Evolutionary conservation across 2,888 invertebrate species (phyloP).

Genomic region (Sphaerophoria rueppellii): DNA sequence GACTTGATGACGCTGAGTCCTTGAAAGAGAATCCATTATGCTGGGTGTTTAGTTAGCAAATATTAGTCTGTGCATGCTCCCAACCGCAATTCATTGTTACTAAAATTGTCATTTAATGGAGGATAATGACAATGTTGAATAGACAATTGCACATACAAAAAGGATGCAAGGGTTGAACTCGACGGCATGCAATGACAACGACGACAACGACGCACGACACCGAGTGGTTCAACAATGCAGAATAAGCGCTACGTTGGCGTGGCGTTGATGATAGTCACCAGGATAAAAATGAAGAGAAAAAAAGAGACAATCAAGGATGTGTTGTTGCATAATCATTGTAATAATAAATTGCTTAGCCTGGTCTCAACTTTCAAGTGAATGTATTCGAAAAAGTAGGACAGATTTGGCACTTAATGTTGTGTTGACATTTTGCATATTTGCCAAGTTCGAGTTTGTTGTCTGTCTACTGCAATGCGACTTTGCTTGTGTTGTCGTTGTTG

Average conservation of each 20-base stretch:
- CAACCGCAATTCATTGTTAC: constrained; percentile 54
- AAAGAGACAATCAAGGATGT: not conserved
- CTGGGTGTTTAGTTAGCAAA: constrained; percentile 2
- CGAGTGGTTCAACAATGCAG: constrained; percentile 19
- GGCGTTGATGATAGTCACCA: constrained; percentile 6
- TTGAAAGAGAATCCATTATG: constrained; percentile 48
- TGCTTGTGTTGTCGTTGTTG: not conserved
- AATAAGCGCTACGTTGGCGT: not conserved
- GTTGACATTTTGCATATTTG: constrained; percentile 48
- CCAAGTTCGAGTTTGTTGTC: constrained; percentile 7
- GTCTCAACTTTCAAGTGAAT: not conserved
- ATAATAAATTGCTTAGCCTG: constrained; percentile 61
- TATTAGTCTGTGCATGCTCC: not conserved
- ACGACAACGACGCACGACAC: not conserved
- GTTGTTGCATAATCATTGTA: constrained; percentile 35
- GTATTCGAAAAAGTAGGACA: constrained; percentile 27
- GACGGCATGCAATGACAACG: constrained; percentile 2
- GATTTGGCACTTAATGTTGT: constrained; percentile 42
- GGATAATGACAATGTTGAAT: constrained; percentile 52
- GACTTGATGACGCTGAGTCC: constrained; percentile 46
- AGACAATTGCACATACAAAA: constrained; percentile 35
- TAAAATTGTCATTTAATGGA: constrained; percentile 65
- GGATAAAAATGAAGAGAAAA: not conserved
- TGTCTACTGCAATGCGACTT: constrained; percentile 53
- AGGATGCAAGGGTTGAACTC: constrained; percentile 42